These are phyloP conservation scores for Reticulitermes lucifugus DNA, from an alignment of 2,888 invertebrate species.

Conservation along the genomic window DNA sequence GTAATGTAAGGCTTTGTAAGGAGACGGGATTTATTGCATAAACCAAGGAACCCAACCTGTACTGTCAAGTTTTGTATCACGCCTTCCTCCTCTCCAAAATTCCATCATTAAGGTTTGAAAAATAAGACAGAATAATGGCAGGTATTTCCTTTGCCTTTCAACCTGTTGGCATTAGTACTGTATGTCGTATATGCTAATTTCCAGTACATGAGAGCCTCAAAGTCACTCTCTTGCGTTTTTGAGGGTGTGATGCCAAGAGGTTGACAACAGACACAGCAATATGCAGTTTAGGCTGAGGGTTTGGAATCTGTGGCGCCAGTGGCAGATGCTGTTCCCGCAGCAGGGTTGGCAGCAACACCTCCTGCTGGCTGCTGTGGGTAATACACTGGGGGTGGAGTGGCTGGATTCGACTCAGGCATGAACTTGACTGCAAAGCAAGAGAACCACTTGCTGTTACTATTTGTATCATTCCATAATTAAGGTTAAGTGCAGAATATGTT, in stretches of 20 bases:
- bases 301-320: not conserved
- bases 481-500: not conserved
- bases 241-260: not conserved
- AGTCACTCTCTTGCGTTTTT: not conserved
- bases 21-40: not conserved
- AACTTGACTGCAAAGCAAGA: conserved; percentile 28
- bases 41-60: not conserved
- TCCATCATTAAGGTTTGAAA: too few species aligned
- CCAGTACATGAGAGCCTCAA: not conserved
- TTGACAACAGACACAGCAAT: not conserved
- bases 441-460: not conserved
- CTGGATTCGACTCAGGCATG: conserved; percentile 32
- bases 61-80: not conserved
- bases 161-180: not conserved
- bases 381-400: not conserved
- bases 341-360: not conserved
- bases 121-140: not conserved
- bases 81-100: not conserved
- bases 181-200: not conserved
- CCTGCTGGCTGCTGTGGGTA: not conserved
- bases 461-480: not conserved
- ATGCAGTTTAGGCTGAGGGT: not conserved
- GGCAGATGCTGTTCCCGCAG: not conserved
- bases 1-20: not conserved
- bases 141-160: not conserved